phyloP scores from a whole-genome alignment of 2,113 vertebrate species.

The Percina caprodes region DNA sequence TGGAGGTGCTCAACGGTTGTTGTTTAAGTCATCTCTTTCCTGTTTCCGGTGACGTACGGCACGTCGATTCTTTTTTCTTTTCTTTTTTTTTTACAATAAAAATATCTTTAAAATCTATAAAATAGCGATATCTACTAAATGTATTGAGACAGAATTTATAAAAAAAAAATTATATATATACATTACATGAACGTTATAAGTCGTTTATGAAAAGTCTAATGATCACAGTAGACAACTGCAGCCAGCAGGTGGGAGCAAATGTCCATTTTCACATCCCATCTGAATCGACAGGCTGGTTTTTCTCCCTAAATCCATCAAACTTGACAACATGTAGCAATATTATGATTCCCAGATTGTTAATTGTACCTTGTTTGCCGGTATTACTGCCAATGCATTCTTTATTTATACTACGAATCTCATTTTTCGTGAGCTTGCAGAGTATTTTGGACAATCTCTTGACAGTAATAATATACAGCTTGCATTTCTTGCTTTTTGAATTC shows the following conservation, averaged over 20 bases:
- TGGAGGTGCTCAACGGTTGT: background rate
- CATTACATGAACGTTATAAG: background rate
- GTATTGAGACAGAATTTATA: background rate
- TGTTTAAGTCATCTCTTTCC: conserved; percentile 55
- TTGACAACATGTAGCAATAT: background rate
- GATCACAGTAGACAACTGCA: background rate
- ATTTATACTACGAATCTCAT: background rate
- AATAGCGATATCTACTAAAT: background rate
- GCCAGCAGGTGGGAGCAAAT: conserved; percentile 59
- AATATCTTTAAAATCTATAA: background rate
- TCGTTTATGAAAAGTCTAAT: background rate
- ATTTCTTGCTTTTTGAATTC: background rate
- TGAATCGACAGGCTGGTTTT: background rate
- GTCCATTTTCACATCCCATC: background rate
- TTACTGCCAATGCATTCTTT: background rate
- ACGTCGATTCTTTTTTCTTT: background rate
- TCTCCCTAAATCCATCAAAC: background rate
- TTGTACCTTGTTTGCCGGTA: background rate
- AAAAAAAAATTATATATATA: background rate
- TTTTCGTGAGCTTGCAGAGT: background rate
- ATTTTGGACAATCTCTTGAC: background rate
- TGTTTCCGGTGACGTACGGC: conserved; percentile 61
- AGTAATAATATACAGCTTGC: background rate
- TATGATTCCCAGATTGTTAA: background rate
- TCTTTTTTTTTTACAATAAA: background rate